Conservation (phyloP, 2,797 vertebrate species). For the Mus minutoides region DNA sequence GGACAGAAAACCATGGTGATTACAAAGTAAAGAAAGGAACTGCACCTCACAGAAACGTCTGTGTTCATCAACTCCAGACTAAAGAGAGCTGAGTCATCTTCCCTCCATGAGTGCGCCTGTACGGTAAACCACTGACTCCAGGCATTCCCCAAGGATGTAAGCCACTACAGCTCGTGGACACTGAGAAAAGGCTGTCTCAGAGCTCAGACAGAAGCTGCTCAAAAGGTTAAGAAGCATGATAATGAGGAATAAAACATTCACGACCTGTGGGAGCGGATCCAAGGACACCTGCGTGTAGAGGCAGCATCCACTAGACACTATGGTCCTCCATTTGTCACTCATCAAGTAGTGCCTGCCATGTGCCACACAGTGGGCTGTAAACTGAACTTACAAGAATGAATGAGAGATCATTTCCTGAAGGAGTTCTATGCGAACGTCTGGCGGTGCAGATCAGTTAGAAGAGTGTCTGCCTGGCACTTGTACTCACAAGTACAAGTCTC, state of each 20-base stretch:
- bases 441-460: no score
- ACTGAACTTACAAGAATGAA: not conserved
- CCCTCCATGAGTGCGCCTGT: not conserved
- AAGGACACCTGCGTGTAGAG: not conserved
- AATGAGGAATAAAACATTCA: slow-evolving; percentile 6
- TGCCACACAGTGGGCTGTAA: not conserved
- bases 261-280: not conserved
- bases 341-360: not conserved
- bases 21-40: slow-evolving; percentile 64
- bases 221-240: not conserved
- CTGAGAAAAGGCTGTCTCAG: not conserved
- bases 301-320: no score
- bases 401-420: not conserved
- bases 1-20: slow-evolving; percentile 62
- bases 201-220: not conserved
- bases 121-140: not conserved
- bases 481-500: no score
- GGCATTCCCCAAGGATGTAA: slow-evolving; percentile 1
- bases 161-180: not conserved
- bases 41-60: slow-evolving; percentile 24
- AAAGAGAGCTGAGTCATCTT: slow-evolving; percentile 61
- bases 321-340: not conserved
- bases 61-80: slow-evolving; percentile 58
- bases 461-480: not conserved
- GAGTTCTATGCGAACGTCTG: not conserved